Conservation (phyloP, 2,113 vertebrate genomes). For the Nothoprocta pentlandii region DNA sequence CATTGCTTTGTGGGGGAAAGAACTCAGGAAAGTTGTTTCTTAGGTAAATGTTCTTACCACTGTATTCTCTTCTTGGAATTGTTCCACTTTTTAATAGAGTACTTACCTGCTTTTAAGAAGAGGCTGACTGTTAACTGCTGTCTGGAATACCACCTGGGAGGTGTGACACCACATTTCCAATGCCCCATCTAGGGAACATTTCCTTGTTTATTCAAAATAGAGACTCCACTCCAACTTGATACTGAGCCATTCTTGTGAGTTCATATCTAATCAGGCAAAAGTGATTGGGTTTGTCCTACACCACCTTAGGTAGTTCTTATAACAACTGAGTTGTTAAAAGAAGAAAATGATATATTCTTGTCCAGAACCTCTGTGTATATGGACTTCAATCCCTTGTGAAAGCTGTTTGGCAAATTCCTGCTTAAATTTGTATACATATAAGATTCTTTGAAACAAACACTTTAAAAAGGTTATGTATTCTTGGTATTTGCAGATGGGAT, state of each 20-base stretch:
- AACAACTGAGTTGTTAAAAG: not conserved
- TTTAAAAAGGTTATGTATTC: not conserved
- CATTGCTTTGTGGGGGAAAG: not conserved
- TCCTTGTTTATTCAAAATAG: not conserved
- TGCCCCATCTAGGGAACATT: not conserved
- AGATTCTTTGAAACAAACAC: too few species aligned
- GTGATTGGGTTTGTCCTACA: not conserved
- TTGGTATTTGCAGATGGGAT: not conserved
- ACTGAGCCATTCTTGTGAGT: not conserved
- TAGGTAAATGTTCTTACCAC: not conserved
- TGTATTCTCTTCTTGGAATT: not conserved
- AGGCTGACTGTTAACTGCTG: not conserved
- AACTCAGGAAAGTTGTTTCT: not conserved
- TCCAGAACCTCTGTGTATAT: not conserved
- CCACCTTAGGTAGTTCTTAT: not conserved
- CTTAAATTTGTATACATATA: not conserved
- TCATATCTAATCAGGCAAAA: not conserved
- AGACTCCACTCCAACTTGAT: not conserved
- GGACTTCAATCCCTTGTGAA: not conserved
- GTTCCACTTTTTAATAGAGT: not conserved
- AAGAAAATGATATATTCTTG: not conserved
- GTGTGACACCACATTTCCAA: not conserved
- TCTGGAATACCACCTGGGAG: accelerated
- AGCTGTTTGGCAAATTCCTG: not conserved
- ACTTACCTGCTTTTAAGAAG: accelerated